phyloP scores from a whole-genome alignment of 2,113 vertebrate genomes.

The Albula goreensis region DNA sequence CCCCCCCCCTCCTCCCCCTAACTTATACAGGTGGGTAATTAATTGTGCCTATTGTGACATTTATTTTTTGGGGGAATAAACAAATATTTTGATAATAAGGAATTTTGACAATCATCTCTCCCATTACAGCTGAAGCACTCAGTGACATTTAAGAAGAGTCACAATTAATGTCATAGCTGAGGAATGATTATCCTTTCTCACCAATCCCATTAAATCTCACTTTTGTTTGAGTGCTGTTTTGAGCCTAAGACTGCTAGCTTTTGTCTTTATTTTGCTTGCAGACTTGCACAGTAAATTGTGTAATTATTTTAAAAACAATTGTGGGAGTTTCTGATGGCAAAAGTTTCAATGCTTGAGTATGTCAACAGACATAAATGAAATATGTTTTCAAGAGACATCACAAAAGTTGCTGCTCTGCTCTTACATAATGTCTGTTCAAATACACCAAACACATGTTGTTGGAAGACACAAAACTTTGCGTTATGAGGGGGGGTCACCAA shows the following conservation, averaged over 20 bases:
- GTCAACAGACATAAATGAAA: background rate
- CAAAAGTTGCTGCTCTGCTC: background rate
- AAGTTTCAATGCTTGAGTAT: background rate
- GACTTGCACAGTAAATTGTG: background rate
- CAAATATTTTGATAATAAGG: background rate
- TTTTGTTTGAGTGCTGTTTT: background rate
- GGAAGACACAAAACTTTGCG: background rate
- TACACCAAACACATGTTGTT: slow-evolving; percentile 19
- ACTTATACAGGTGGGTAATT: background rate
- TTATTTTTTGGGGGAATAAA: background rate
- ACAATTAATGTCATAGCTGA: background rate
- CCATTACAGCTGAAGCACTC: background rate
- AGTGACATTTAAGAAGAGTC: background rate
- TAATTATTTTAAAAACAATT: background rate
- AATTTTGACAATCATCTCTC: background rate
- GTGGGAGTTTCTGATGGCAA: background rate
- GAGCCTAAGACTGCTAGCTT: background rate
- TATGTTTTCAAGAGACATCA: background rate
- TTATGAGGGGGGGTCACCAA: slow-evolving; percentile 24
- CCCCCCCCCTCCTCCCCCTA: background rate
- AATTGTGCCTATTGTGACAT: background rate
- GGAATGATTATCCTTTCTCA: slow-evolving; percentile 58
- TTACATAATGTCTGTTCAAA: background rate
- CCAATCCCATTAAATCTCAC: slow-evolving; percentile 31
- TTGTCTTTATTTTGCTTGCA: background rate